A percentile compares a stretch with the other conserved stretches of the same genome.
These are phyloP conservation scores for Junonia oenone DNA, from an alignment of 2,888 invertebrate genomes.

Conservation along the genomic window DNA sequence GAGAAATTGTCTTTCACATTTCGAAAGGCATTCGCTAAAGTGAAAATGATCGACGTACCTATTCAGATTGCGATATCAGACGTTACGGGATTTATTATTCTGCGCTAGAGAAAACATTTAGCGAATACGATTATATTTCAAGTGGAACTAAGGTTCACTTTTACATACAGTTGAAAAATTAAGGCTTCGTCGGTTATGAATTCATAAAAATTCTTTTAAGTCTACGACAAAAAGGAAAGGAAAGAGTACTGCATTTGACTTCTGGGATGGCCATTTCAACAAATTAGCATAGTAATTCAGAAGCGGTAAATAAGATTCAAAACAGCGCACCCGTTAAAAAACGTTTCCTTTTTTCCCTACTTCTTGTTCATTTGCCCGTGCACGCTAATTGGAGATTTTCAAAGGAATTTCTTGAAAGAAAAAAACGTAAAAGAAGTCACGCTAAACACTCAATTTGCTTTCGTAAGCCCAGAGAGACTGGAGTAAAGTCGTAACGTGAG, in stretches of 20 bases:
- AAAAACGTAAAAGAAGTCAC: not conserved
- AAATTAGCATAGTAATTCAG: not conserved
- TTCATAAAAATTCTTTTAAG: not conserved
- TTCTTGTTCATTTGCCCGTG: constrained; percentile 9
- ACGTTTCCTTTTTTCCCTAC: not conserved
- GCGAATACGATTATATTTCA: not conserved
- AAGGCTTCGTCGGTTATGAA: no score
- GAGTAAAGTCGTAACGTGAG: constrained; percentile 13
- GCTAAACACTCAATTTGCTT: constrained; percentile 17
- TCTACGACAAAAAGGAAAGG: not conserved
- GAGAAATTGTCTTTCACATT: constrained; percentile 32
- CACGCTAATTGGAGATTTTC: constrained; percentile 15
- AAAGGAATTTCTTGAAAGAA: constrained; percentile 7
- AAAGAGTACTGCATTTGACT: not conserved
- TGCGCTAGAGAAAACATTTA: not conserved
- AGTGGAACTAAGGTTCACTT: no score
- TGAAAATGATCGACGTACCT: constrained; percentile 35
- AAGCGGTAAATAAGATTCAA: not conserved
- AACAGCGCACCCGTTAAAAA: not conserved
- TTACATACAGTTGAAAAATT: no score
- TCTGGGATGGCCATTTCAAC: not conserved
- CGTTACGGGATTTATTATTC: not conserved
- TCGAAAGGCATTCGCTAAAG: constrained; percentile 28
- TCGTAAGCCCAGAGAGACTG: constrained; percentile 10
- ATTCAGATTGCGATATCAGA: constrained; percentile 26